Base-by-base conservation (phyloP, 2,113 vertebrate species). In the Lathamus discolor region DNA sequence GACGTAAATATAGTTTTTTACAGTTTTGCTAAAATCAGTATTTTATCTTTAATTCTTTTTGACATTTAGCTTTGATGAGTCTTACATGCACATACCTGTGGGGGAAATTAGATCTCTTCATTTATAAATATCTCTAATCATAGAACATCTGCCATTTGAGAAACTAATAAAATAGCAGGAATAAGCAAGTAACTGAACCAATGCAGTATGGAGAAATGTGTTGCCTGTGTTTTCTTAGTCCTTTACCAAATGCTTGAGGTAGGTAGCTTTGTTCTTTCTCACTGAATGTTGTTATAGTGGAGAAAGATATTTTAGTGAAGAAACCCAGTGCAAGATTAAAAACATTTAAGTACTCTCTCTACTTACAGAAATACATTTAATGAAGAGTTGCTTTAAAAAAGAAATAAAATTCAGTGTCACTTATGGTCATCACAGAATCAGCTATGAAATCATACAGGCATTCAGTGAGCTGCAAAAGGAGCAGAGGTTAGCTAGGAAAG, bases 11-110 rank as follows among this genome's bases (percentile, higher is more conserved):
- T 1, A 76, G 10, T 5, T 17, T 79, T 88, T 67, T n/a, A 51
- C 6, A 54, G 7, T 87, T 89, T 89, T 76, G 4, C 37, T 89
- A 62, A 57, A 83, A 66, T 89, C 25, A 33, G 4, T 27, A 33
- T 83, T 93, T 86, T 81, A n/a, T 61, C 61, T 90, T 77, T 75
- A 78, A 86, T 90, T 92, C 33, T 81, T 94, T 88, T 72, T 92
- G 79, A 64, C 78, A 80, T 95, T 93, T 92, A 84, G 52, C 37
- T 86, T 74, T 28, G 9, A 48, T 0, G 0, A 39, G 19, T 16
- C 51, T 81, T 78, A n/a, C 68, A 62, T 1, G 4, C 3, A 0
- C 48, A 9, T 93, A 90, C 52, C 54, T 86, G 23, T 41, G 57
- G 33, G 35, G 20, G 9, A 91, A 82, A 84, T 79, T 44, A 48